Base-by-base conservation (phyloP, 2,113 vertebrate species). In the Poecile atricapillus region DNA sequence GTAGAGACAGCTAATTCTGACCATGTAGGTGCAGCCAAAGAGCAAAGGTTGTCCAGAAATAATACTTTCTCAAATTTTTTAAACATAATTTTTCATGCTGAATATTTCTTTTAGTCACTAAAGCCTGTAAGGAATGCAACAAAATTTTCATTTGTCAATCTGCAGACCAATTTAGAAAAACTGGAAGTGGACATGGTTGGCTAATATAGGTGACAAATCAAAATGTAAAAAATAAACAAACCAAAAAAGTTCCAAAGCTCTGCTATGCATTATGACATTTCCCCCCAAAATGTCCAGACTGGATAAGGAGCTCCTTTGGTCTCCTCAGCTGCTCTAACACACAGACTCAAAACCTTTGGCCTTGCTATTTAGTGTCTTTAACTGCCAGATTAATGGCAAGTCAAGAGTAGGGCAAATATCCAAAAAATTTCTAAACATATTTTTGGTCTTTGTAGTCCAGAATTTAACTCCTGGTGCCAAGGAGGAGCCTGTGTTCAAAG, bases 21-120 rank as follows among this genome's bases (percentile, higher is more conserved):
- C 5, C 28, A 18, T 0, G 2, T 5, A 56, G 9, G 3, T 47
- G 2, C 43, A 77, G 5, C 0, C 3, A 62, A 81, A 28, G 21
- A 69, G 28, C 25, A 83, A 69, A 78, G 1, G 1, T 21, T 77
- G 13, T 1, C 11, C 28, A 53, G n/a, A 89, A 89, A 31, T 4
- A 65, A 23, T 9, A 31, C 1, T 8, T 31, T 2, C 18, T 14
- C 19, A 28, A 65, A 23, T 15, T 56, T 64, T 73, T 52, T 35
- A 13, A 89, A 27, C 9, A 52, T 15, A 53, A 1, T 15, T 85
- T 74, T 74, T 78, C 4, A 39, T 30, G 18, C 0, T 20, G 15
- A 76, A 63, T 2, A 1, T 82, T 92, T 68, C 3, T 63, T 76
- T 67, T 53, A 28, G 8, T 23, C 2, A 28, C 20, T 41, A 73